These are phyloP conservation scores for Glandiceps talaboti DNA, from an alignment of 53 echinoderm and acorn worm genomes.

Conservation along the genomic window DNA sequence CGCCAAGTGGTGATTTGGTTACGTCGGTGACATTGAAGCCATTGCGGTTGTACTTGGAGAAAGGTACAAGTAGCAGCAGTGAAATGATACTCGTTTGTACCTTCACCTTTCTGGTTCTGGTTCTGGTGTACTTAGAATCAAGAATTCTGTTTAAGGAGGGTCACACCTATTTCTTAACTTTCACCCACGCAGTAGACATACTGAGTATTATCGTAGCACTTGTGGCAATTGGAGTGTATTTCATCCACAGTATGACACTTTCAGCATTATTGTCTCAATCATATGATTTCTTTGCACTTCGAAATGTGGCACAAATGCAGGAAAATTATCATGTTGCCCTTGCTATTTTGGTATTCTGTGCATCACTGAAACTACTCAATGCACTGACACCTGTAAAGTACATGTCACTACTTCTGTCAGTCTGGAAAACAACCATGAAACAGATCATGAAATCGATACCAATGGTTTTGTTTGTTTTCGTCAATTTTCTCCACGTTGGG, in stretches of 20 bases:
- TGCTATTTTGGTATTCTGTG: not conserved
- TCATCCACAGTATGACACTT: not conserved
- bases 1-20: not conserved
- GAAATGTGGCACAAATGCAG: not conserved
- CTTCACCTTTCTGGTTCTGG: not conserved
- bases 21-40: not conserved
- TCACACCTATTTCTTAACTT: not conserved
- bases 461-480: not conserved
- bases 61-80: not conserved
- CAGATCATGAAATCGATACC: not conserved
- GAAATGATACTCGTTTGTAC: not conserved
- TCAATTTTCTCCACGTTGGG: not conserved
- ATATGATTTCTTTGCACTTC: not conserved
- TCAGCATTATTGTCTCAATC: not conserved
- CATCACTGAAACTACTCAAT: not conserved
- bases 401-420: not conserved
- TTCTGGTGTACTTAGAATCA: not conserved
- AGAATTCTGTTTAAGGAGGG: not conserved
- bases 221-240: not conserved
- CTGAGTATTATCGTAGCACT: not conserved
- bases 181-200: not conserved
- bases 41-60: not conserved
- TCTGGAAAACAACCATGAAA: not conserved
- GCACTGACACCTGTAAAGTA: not conserved
- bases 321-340: not conserved